Evolutionary conservation across 2,797 vertebrate species (phyloP).

Genomic region (Ctenopoma multispine): DNA sequence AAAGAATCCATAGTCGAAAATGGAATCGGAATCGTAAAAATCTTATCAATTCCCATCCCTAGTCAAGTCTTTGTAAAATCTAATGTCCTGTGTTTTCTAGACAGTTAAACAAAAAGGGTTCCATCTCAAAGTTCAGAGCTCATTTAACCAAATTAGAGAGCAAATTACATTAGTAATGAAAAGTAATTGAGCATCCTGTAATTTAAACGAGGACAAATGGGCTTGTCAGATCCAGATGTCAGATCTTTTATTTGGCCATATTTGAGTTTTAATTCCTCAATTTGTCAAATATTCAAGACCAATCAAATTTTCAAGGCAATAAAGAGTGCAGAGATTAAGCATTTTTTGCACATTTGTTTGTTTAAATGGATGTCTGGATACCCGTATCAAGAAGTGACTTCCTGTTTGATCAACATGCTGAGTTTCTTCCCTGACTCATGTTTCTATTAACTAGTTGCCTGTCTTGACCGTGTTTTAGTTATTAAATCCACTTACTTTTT

Average conservation of each 20-base stretch:
- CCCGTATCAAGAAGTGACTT: conserved; percentile 16
- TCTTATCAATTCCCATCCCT: no score
- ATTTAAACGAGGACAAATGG: conserved; percentile 75
- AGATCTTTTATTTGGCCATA: conserved; percentile 55
- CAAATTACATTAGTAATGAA: conserved; percentile 73
- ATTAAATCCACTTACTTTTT: no score
- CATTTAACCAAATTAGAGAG: conserved; percentile 69
- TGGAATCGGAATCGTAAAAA: no score
- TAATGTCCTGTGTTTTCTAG: conserved; percentile 42
- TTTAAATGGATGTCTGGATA: conserved; percentile 10
- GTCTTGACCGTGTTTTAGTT: neutral
- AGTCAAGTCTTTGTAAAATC: conserved; percentile 29
- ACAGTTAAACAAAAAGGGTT: conserved; percentile 61
- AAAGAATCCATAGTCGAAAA: no score
- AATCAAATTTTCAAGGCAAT: neutral
- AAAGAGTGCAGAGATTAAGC: neutral
- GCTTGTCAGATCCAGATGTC: conserved; percentile 49
- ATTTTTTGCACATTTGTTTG: neutral
- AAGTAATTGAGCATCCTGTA: conserved; percentile 72
- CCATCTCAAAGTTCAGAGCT: conserved; percentile 43
- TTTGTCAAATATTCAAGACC: conserved; percentile 47
- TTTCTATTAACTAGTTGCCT: neutral
- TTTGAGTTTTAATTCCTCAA: conserved; percentile 59
- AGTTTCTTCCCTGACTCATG: neutral
- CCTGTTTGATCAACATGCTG: conserved; percentile 4